phyloP scores from a whole-genome alignment of 1,140 invertebrate species.

The Acromyrmex echinatior region DNA sequence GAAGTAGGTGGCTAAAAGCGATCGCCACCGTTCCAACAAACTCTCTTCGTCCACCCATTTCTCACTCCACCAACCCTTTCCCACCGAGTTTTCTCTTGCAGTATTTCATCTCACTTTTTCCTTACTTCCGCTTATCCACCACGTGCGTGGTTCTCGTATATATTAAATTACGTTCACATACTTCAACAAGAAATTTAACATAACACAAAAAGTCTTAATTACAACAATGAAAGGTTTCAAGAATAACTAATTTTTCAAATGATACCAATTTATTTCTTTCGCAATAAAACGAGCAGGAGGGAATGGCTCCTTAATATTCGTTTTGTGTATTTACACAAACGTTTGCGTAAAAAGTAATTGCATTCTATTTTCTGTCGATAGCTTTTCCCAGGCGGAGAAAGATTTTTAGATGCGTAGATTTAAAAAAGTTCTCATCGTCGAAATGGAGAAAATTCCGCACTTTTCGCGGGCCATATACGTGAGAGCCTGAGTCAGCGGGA shows the following conservation, averaged over 20 bases:
- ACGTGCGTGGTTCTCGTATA: conserved; percentile 41
- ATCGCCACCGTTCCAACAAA: conserved; percentile 38
- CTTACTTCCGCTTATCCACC: conserved; percentile 46
- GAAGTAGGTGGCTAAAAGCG: conserved; percentile 53
- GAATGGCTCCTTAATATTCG: not conserved
- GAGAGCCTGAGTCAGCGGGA: conserved; percentile 31
- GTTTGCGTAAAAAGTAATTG: not conserved
- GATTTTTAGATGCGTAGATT: conserved; percentile 40
- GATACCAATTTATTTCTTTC: not conserved
- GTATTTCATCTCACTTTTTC: conserved; percentile 59
- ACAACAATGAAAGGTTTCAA: not conserved
- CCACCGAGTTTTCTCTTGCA: conserved; percentile 26
- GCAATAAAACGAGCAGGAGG: not conserved
- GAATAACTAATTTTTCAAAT: not conserved
- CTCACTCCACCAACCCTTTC: conserved; percentile 30
- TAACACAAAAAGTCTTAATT: not conserved
- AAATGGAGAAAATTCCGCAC: not conserved
- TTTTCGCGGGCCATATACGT: conserved; percentile 21
- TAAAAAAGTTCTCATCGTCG: conserved; percentile 18
- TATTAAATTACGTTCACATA: conserved; percentile 46
- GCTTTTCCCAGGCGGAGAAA: not conserved
- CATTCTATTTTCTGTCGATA: not conserved
- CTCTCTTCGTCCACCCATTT: conserved; percentile 32
- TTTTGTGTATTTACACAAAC: not conserved
- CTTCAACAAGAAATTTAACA: conserved; percentile 19